Evolutionary conservation across 2,888 invertebrate species (phyloP).

Genomic region (Timandra comae): DNA sequence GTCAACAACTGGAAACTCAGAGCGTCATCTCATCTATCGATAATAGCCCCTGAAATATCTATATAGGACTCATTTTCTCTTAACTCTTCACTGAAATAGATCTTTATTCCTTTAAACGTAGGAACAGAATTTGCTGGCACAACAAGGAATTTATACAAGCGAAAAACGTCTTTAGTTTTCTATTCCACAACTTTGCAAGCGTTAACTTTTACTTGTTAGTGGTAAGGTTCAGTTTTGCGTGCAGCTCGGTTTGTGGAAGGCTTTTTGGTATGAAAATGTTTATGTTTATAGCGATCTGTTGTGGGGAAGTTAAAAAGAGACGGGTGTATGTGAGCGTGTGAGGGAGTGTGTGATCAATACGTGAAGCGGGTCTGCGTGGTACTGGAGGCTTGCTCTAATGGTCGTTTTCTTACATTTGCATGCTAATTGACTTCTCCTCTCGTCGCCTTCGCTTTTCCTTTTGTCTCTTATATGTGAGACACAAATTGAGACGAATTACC

Average conservation of each 20-base stretch:
- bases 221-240: conserved; percentile 22
- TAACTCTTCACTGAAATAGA: conserved; percentile 63
- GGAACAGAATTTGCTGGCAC: conserved; percentile 69
- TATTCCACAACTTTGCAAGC: conserved; percentile 1
- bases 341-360: conserved; percentile 71
- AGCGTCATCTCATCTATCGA: conserved; percentile 28
- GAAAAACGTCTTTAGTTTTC: conserved; percentile 22
- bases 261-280: conserved; percentile 49
- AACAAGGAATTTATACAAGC: conserved; percentile 40
- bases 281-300: conserved; percentile 75
- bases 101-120: conserved; percentile 73
- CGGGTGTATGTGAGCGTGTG: conserved; percentile 71
- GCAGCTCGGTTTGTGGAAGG: conserved; percentile 23
- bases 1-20: conserved; percentile 51
- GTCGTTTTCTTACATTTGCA: conserved; percentile 77
- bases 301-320: conserved; percentile 74
- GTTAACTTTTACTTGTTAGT: not conserved
- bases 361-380: conserved; percentile 40
- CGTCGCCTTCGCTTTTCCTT: conserved; percentile 42
- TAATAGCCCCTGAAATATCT: conserved; percentile 48
- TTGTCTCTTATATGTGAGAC: conserved; percentile 52
- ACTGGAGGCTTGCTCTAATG: conserved; percentile 49
- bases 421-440: conserved; percentile 66
- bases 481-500: conserved; percentile 55
- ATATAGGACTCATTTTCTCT: conserved; percentile 64